A percentile compares a stretch with the other conserved stretches of the same genome.
Evolutionary conservation across 2,113 vertebrate genomes (phyloP).

Genomic region (Polypterus bichir): DNA sequence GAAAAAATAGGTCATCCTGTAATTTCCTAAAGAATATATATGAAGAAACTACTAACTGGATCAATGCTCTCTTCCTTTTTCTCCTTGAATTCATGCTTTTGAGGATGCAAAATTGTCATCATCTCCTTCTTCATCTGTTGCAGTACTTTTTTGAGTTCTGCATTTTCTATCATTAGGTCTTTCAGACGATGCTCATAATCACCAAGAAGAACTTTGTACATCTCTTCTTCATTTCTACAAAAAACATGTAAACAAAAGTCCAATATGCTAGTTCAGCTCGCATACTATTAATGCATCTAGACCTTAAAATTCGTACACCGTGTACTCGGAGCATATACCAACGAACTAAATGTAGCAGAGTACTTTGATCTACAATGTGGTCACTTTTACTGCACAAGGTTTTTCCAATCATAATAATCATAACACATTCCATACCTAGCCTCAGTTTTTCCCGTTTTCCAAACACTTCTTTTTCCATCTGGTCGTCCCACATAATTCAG

Average conservation of each 20-base stretch:
- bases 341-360: no score
- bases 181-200: slow-evolving; percentile 80
- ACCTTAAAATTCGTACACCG: no score
- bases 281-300: no score
- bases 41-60: slow-evolving; percentile 42
- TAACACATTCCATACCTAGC: slow-evolving; percentile 42
- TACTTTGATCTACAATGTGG: no score
- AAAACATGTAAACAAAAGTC: slow-evolving; percentile 19
- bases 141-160: slow-evolving; percentile 87
- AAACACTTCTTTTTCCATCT: slow-evolving; percentile 86
- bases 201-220: slow-evolving; percentile 78
- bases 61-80: slow-evolving; percentile 58
- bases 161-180: slow-evolving; percentile 76
- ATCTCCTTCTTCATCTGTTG: slow-evolving; percentile 97
- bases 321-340: no score
- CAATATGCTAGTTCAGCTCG: not conserved
- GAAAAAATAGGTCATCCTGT: not conserved
- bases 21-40: not conserved
- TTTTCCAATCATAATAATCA: not conserved
- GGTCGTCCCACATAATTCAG: slow-evolving; percentile 83
- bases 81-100: slow-evolving; percentile 52
- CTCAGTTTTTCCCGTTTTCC: slow-evolving; percentile 76
- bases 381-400: not conserved
- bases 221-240: slow-evolving; percentile 78
- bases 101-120: slow-evolving; percentile 75